Percentiles rank a stretch among this genome's conserved stretches.
Evolutionary conservation across 2,113 vertebrate species (phyloP).

Genomic region (Sylvietta virens): DNA sequence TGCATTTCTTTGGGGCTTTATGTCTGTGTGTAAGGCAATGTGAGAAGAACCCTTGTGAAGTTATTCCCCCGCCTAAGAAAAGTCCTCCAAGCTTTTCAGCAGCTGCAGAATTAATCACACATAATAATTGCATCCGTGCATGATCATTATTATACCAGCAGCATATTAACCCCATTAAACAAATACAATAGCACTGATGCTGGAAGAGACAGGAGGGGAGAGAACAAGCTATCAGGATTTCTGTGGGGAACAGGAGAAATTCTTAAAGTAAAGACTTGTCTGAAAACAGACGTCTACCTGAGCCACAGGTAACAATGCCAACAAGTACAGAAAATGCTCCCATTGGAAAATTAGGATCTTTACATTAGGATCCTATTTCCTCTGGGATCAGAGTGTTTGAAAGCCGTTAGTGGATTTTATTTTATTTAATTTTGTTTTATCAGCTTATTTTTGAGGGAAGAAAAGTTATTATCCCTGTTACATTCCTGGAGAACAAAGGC

Average conservation of each 20-base stretch:
- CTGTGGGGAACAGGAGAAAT: not conserved
- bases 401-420: not conserved
- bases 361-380: not conserved
- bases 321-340: not conserved
- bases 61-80: conserved; percentile 16
- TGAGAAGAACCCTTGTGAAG: conserved; percentile 49
- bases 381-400: not conserved
- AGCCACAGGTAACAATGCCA: not conserved
- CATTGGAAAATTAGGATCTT: not conserved
- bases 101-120: conserved; percentile 51
- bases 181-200: conserved; percentile 45
- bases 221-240: not conserved
- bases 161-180: conserved; percentile 71
- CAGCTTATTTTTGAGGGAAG: not conserved
- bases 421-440: conserved; percentile 2
- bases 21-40: not conserved
- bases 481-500: not conserved
- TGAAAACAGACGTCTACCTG: not conserved
- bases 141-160: conserved; percentile 59
- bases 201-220: not conserved
- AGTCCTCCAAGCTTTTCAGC: conserved; percentile 42
- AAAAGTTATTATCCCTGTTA: not conserved
- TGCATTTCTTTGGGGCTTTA: not conserved
- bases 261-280: not conserved
- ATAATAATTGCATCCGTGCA: conserved; percentile 57